Evolutionary conservation across 2,797 vertebrate genomes (phyloP), one percentile per base, ranked within the genome.

Genomic region (Schizopygopsis malacanthus): DNA sequence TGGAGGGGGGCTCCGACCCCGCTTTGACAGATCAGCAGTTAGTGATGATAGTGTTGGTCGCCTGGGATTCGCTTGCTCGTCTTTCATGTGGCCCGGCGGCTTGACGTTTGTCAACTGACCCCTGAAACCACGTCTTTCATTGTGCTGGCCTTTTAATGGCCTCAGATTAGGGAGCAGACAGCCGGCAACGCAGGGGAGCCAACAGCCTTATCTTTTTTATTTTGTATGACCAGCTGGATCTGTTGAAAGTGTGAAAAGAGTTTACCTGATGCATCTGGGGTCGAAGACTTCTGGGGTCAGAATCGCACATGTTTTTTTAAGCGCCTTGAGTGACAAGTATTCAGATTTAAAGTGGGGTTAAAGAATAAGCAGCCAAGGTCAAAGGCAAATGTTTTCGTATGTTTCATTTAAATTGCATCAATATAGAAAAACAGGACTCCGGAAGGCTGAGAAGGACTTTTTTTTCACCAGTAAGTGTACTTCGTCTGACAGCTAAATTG

Each of bases 81-180:
- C 78, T 89, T 92, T 92, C 80, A 90, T 83, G 89, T 90, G 70
- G 20, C 59, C 56, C 18, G 78, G 56, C 71, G 43, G 78, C 75
- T 87, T 89, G 86, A 80, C 63, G 16, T 87, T 87, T 91, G 86
- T 86, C 87, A 90, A 87, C 54, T 88, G 87, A 88, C 84, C 90
- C 80, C 84, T 80, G 73, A 71, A 88, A 88, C 82, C n/a, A 22
- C 25, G 43, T 82, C 87, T 89, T 91, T 89, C 82, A 84, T 84
- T 84, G 81, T 33, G 22, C 33, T 76, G 85, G 70, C 77, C 84
- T 84, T 87, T 88, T 78, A 90, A 87, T 88, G 73, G 86, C 79
- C 78, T 75, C 81, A 77, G 86, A 89, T 88, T 87, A 85, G 59
- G 65, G 72, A 86, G 81, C 70, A 33, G 82, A 81, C 54, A 41